Base-by-base conservation (phyloP, 2,797 vertebrate genomes). In the Bryconaethiops microstoma region DNA sequence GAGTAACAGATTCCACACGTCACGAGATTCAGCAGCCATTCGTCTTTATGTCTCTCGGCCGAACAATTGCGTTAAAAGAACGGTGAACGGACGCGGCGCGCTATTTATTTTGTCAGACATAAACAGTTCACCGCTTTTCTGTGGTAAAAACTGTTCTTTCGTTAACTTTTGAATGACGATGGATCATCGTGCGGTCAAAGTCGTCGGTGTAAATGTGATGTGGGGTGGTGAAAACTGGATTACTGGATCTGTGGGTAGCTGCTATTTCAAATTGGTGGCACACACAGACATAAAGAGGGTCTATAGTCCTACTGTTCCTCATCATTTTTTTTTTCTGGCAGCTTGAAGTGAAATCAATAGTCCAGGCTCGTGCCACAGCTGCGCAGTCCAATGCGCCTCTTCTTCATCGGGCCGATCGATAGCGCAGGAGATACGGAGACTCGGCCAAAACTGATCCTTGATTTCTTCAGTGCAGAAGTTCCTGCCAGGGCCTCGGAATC, bases 271-370 rank as follows among this genome's bases (percentile, higher is more conserved):
- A 82, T 75, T 70, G 71, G 65, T 74, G 52, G 75, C 81, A 84
- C 78, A 86, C 81, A 52, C 55, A 78, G 72, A 83, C 76, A 82
- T 70, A 65, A 65, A 65, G 62, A n/a, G 42, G 81, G 55, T 78
- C 64, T 69, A 68, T 55, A 78, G 55, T 39, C 59, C 77, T 71
- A 59, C 74, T 79, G 80, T 60, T 82, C 77, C 73, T 87, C 82
- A 85, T 86, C 80, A 82, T 82, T 86, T 80, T 82, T 86, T 42
- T 79, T 65, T 65, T 60, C 52, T 77, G 80, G 78, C 83, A 84
- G 78, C 76, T 86, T 86, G 82, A 88, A 84, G 85, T 85, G 78
- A 86, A 86, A 86, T 88, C 86, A 82, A 85, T 88, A 87, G 13
- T 16, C 50, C 52, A 73, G 80, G 63, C 73, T 50, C 67, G 68